Percentiles rank a stretch among this genome's conserved stretches.
Evolutionary conservation across 2,888 invertebrate species (phyloP).

Genomic region (Pseudococcus longispinus): DNA sequence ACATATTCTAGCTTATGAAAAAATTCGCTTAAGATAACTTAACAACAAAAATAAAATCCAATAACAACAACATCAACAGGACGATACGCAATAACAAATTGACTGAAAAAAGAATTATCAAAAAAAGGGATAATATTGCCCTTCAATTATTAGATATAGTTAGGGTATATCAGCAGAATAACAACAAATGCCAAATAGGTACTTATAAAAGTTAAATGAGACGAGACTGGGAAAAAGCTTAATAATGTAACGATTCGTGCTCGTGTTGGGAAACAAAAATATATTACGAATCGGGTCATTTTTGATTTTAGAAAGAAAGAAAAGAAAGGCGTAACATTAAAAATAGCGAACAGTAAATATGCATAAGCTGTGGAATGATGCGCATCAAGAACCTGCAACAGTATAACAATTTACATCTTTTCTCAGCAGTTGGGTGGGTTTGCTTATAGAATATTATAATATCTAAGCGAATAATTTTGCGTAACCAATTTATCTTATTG

Average conservation of each 20-base stretch:
- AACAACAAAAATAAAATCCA: constrained; percentile 31
- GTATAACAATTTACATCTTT: not conserved
- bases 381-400: not conserved
- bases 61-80: constrained; percentile 38
- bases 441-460: constrained; percentile 25
- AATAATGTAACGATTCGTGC: not conserved
- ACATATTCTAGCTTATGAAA: not conserved
- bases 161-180: not conserved
- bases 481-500: constrained; percentile 16
- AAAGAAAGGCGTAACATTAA: not conserved
- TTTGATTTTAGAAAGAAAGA: not conserved
- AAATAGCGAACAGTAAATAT: constrained; percentile 1
- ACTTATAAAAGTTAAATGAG: not conserved
- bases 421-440: not conserved
- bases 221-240: not conserved
- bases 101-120: constrained; percentile 40
- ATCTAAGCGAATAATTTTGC: constrained; percentile 25
- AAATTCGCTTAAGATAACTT: constrained; percentile 6
- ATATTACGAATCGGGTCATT: not conserved
- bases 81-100: constrained; percentile 39
- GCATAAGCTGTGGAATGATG: not conserved
- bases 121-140: constrained; percentile 14
- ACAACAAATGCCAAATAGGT: not conserved
- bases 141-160: not conserved
- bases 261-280: not conserved